These are phyloP conservation scores for Scytalopus superciliaris DNA, from an alignment of 2,113 vertebrate species.

Conservation along the genomic window DNA sequence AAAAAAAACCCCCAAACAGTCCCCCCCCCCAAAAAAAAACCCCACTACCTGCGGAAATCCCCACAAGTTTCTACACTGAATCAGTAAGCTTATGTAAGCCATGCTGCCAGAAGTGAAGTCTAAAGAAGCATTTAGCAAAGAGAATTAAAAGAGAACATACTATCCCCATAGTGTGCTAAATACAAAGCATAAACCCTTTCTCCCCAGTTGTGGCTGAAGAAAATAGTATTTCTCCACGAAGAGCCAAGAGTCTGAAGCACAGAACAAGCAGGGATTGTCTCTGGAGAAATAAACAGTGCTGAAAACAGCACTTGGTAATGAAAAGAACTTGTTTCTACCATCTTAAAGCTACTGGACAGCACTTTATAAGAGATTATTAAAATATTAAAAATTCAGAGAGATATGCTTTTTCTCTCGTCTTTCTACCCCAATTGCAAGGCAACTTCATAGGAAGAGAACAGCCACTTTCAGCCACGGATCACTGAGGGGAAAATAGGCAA, in stretches of 20 bases:
- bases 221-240: background rate
- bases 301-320: background rate
- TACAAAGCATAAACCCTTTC: background rate
- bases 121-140: background rate
- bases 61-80: background rate
- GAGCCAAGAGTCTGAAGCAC: background rate
- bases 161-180: background rate
- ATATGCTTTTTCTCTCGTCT: background rate
- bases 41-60: background rate
- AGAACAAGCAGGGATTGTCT: fast-evolving
- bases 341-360: background rate
- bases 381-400: background rate
- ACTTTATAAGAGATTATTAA: background rate
- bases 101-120: background rate
- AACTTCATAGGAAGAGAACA: background rate
- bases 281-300: background rate
- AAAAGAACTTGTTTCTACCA: background rate
- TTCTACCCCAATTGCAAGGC: background rate
- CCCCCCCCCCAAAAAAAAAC: too few species aligned
- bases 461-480: background rate
- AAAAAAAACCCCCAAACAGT: too few species aligned
- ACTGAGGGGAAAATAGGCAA: background rate
- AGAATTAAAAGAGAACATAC: background rate
- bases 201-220: background rate
- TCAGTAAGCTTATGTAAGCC: background rate